Base-by-base conservation (phyloP, 2,888 invertebrate genomes). In the Conus canariensis region DNA sequence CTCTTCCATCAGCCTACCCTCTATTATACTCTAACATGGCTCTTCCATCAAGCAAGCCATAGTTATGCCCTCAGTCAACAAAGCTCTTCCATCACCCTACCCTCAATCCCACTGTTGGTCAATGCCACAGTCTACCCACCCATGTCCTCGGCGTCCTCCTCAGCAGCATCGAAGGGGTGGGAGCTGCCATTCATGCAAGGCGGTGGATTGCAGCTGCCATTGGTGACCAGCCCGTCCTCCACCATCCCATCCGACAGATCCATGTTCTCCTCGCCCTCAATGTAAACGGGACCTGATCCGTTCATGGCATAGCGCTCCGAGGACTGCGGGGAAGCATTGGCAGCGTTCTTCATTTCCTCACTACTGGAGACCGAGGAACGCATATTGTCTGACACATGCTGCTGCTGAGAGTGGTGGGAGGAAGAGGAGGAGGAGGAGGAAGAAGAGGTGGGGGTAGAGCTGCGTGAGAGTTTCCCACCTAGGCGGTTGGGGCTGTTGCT, bases 211-310 rank as follows among this genome's bases (percentile, higher is more conserved):
- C 77, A 77, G 77, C 19, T 77, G 77, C 77, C 77, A 30, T 77
- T 77, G 14, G 70, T 22, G 64, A 95, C 92, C 88, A 93, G 92
- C 77, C 94, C 92, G 25, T 93, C 93, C 30, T 93, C 93, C 74
- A 92, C 92, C 45, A 93, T 90, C 30, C 94, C 94, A 88, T 95
- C 95, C 86, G 93, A 93, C 95, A 95, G 94, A 91, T 95, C 95
- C 95, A 95, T 95, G 74, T 87, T 87, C 92, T 96, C 95, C 10
- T 95, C 94, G 90, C 95, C 95, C 90, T 94, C 93, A 87, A 95
- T 95, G 85, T 93, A 92, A 25, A 93, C 90, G 7, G 93, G 91
- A 60, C 93, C 91, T 1, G 92, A 90, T 60, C 95, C 94, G 91
- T 95, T 95, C 92, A 94, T 91, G 70, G 95, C 92, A 77, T 93